Base-by-base conservation (phyloP, 2,888 invertebrate genomes). In the Serrognathus titanus region DNA sequence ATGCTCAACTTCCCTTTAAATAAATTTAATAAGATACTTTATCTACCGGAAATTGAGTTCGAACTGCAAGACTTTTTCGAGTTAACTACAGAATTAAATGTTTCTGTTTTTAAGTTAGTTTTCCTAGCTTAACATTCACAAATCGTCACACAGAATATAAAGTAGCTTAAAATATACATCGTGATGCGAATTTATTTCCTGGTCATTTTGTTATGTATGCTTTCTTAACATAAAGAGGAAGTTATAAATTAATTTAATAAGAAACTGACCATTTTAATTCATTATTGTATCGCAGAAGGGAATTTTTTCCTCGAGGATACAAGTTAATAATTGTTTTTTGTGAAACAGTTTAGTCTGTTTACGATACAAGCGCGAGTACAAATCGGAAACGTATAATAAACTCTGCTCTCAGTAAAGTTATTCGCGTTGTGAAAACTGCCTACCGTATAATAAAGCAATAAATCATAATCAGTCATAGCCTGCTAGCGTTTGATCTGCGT, bases 361-460 rank as follows among this genome's bases (percentile, higher is more conserved):
- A 13, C 13, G 6, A 13, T 12, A 13, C 7, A 40, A 13, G 10
- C 40, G 7, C 7, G 13, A 40, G 40, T 12, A 40, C 13, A 11
- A 40, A 12, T 11, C 13, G 11, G 40, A 40, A 43, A 13, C 43
- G 43, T 16, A 43, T 16, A 43, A 10, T 43, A 43, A 31, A 43
- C 20, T 43, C 11, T 6, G 13, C 13, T 11, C 43, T 43, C 10
- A 10, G 43, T 13, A 43, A 43, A 43, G n/a, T 39, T 31, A 31
- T 31, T 31, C 24, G 5, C 2, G 39, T 12, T 39, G 12, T 9
- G 43, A 43, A 43, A 43, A 43, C 57, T 59, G 63, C 61, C 64
- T 61, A 61, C 66, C 57, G 69, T 64, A 70, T 70, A 71, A 71
- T 71, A 66, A 63, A 53, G 58, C 61, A 61, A 70, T 70, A 71